Base-by-base conservation (phyloP, 1,140 invertebrate genomes). In the Pristionchus pacificus region DNA sequence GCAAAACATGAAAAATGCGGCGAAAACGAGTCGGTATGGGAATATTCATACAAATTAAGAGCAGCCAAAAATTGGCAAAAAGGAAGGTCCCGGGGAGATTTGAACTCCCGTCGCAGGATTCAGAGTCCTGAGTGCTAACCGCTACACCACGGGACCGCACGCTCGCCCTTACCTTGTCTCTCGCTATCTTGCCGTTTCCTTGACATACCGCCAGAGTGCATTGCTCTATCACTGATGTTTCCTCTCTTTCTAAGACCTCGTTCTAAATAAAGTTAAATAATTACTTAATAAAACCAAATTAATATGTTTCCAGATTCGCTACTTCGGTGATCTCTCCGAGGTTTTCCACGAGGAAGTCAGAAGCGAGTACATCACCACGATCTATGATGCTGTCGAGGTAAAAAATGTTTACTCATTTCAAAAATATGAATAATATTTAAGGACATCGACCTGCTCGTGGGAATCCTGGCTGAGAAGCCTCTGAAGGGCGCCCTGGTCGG, bases 91-190 rank as follows among this genome's bases (percentile, higher is more conserved):
- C n/a, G n/a, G n/a, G n/a, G 89, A 90, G 89, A 90, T 89, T 90
- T 89, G 89, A 90, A 90, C 89, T 90, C 89, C 89, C 89, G 91
- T 91, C 90, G 89, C 90, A 90, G 90, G 90, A 91, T 91, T 91
- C 90, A 91, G 88, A 91, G 90, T 91, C 90, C 90, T 90, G 89
- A 91, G 89, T 91, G 90, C 90, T 91, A 89, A 91, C 90, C 90
- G 90, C 91, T 91, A 91, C 90, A 91, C 90, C 90, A 91, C 90
- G 88, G 89, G 88, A 90, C 90, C 89, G 67, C n/a, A n/a, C n/a
- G n/a, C n/a, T n/a, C n/a, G n/a, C n/a, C n/a, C n/a, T n/a, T n/a
- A n/a, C n/a, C n/a, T n/a, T n/a, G n/a, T n/a, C n/a, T n/a, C n/a
- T n/a, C n/a, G n/a, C n/a, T n/a, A n/a, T n/a, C n/a, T n/a, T n/a